These are phyloP conservation scores for Ochotona curzoniae DNA, from an alignment of 2,113 vertebrate genomes.

Conservation along the genomic window DNA sequence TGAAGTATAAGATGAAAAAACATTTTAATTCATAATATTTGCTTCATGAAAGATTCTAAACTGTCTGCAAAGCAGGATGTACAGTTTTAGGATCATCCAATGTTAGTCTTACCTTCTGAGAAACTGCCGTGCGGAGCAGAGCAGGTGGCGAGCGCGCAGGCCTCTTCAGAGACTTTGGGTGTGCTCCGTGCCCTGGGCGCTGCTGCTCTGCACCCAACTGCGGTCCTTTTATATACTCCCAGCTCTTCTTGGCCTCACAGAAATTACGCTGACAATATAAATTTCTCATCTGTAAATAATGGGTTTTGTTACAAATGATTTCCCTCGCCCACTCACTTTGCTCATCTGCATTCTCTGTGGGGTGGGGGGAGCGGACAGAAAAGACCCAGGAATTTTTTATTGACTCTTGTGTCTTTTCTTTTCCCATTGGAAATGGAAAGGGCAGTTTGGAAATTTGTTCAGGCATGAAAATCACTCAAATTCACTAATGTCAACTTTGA, in stretches of 20 bases:
- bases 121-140: constrained; percentile 22
- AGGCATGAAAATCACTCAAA: constrained; percentile 45
- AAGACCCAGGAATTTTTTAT: constrained; percentile 69
- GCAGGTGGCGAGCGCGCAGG: constrained; percentile 67
- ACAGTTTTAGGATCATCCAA: background rate
- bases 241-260: constrained; percentile 85
- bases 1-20: constrained; percentile 55
- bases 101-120: constrained; percentile 84
- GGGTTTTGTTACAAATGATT: constrained; percentile 77
- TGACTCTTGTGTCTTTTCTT: constrained; percentile 56
- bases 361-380: constrained; percentile 8
- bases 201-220: constrained; percentile 78
- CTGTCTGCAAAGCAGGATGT: background rate
- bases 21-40: constrained; percentile 44
- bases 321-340: constrained; percentile 76
- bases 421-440: constrained; percentile 37
- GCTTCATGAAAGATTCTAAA: constrained; percentile 48
- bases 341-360: constrained; percentile 70
- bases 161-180: constrained; percentile 72
- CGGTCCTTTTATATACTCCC: constrained; percentile 86
- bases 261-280: constrained; percentile 82
- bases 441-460: constrained; percentile 56
- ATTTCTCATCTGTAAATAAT: constrained; percentile 84
- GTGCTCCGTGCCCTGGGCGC: constrained; percentile 82
- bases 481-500: constrained; percentile 41